Base-by-base conservation (phyloP, 2,888 invertebrate genomes). In the Polylopha cassiicola region DNA sequence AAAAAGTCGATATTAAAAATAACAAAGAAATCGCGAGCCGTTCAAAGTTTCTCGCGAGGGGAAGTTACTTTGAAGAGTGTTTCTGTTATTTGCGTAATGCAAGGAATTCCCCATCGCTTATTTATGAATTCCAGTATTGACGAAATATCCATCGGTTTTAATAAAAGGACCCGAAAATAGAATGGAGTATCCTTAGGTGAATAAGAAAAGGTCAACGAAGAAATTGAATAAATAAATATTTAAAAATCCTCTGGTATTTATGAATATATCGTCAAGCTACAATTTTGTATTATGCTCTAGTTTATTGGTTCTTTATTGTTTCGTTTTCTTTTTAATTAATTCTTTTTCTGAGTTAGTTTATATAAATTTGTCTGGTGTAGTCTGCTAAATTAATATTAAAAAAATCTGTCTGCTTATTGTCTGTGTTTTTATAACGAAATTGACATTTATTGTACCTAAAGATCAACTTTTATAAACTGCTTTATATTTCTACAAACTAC, bases 1-100 rank as follows among this genome's bases (percentile, higher is more conserved):
- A 73, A 72, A 74, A 75, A 72, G 72, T 69, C 71, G 71, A 71
- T 76, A 76, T 76, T 74, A 73, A 76, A 78, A 75, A 77, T 74
- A 76, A 76, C 73, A 75, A 73, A 73, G 71, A 70, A 74, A 73
- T 65, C 42, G 43, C 33, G 64, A 61, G 57, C 63, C 58, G 59
- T 60, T 61, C 65, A 67, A 70, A 73, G 66, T 70, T 74, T 65
- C 52, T 56, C 45, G 47, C 37, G 44, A 51, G 55, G 55, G 59
- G 62, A 67, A 67, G 65, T 69, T 69, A 61, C 66, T 65, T 60
- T 49, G 56, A 61, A 51, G 58, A 58, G 52, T 59, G 37, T 39
- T 65, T 59, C 58, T 65, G 61, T 63, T 58, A 61, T 57, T 45
- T 47, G 37, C 33, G 44, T 44, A 43, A 47, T 46, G 36, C 38